Conservation (phyloP, 37 sponge, comb jelly and placozoan species). For the Trichoplax adhaerens region DNA sequence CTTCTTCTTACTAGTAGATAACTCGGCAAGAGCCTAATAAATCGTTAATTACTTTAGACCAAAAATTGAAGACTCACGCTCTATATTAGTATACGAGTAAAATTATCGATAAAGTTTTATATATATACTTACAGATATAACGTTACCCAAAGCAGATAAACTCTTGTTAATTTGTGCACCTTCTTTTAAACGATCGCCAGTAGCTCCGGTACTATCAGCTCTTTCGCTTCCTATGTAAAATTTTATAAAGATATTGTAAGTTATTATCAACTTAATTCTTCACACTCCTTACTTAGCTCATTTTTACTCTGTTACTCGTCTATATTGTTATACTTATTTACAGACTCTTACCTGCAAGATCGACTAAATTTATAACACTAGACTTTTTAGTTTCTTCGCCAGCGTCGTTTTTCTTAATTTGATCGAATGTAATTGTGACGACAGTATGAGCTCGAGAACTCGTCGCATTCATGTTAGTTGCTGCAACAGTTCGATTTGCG, state of each 20-base stretch:
- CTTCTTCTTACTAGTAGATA: slow-evolving; percentile 22
- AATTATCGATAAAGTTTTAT: neutral
- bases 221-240: slow-evolving; percentile 9
- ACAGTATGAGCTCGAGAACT: slow-evolving; percentile 31
- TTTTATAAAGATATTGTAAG: no score
- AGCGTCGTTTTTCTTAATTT: slow-evolving; percentile 30
- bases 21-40: slow-evolving; percentile 18
- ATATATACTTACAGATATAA: slow-evolving; percentile 17
- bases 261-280: no score
- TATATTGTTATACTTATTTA: no score
- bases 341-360: slow-evolving; percentile 17
- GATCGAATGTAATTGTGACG: slow-evolving; percentile 20
- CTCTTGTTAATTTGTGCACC: slow-evolving; percentile 32
- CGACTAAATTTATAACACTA: slow-evolving; percentile 30
- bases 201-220: slow-evolving; percentile 29
- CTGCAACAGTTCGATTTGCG: slow-evolving; percentile 20
- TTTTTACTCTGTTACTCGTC: no score
- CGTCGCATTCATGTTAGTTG: slow-evolving; percentile 31
- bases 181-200: slow-evolving; percentile 28
- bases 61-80: no score
- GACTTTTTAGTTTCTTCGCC: slow-evolving; percentile 24
- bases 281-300: no score
- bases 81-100: neutral
- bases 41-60: no score
- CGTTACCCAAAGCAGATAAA: slow-evolving; percentile 26